A percentile compares a stretch with the other conserved stretches of the same genome.
These are phyloP conservation scores for Sialis fuliginosa DNA, from an alignment of 2,888 invertebrate species.

Conservation along the genomic window DNA sequence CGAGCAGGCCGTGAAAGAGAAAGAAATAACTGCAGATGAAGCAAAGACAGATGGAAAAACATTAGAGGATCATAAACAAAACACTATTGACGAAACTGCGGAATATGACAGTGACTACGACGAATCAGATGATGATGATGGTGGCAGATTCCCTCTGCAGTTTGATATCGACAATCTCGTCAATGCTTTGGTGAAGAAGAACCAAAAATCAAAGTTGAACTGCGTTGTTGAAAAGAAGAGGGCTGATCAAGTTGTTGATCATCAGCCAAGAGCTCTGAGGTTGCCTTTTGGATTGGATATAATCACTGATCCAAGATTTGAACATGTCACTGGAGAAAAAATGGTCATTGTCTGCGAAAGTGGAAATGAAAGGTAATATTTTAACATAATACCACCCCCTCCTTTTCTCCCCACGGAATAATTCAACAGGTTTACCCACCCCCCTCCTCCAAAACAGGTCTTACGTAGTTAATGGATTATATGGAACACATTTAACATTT, in stretches of 20 bases:
- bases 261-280: slow-evolving; percentile 43
- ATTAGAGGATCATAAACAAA: slow-evolving; percentile 23
- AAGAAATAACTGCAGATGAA: slow-evolving; percentile 14
- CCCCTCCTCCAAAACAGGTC: too few species aligned
- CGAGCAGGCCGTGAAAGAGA: slow-evolving; percentile 17
- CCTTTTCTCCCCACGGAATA: slow-evolving; percentile 22
- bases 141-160: slow-evolving; percentile 54
- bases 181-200: slow-evolving; percentile 51
- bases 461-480: too few species aligned
- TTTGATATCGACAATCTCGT: slow-evolving; percentile 71
- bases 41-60: slow-evolving; percentile 2
- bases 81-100: slow-evolving; percentile 36
- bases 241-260: slow-evolving; percentile 66
- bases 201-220: slow-evolving; percentile 70
- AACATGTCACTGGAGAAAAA: slow-evolving; percentile 63
- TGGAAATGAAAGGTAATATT: slow-evolving; percentile 40
- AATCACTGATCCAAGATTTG: slow-evolving; percentile 52
- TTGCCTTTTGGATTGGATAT: slow-evolving; percentile 48
- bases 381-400: slow-evolving; percentile 19
- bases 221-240: slow-evolving; percentile 77
- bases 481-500: too few species aligned
- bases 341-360: slow-evolving; percentile 80
- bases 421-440: too few species aligned
- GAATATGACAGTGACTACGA: slow-evolving; percentile 36
- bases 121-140: slow-evolving; percentile 34